These are phyloP conservation scores for Herpailurus yagouaroundi DNA, from an alignment of 2,113 vertebrate species.

Conservation along the genomic window DNA sequence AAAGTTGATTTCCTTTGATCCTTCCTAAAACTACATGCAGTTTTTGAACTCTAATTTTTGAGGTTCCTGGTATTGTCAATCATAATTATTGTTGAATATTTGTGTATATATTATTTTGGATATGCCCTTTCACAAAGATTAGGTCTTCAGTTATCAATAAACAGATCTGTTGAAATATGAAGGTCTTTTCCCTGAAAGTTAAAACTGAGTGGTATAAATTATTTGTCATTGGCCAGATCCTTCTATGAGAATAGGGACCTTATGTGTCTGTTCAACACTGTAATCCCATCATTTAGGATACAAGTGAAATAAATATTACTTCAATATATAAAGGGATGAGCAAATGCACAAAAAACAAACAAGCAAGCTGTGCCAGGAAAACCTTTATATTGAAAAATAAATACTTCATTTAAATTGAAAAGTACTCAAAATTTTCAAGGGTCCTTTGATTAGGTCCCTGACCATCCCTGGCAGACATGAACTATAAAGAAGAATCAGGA, in stretches of 20 bases:
- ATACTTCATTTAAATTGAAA: not conserved
- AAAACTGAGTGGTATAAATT: not conserved
- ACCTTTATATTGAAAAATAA: not conserved
- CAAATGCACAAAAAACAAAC: not conserved
- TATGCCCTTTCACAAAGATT: not conserved
- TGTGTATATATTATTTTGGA: not conserved
- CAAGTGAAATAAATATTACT: not conserved
- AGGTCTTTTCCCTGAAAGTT: constrained; percentile 22
- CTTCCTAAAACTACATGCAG: not conserved
- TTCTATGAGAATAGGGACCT: not conserved
- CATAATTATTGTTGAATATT: constrained; percentile 37
- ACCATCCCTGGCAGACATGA: not conserved
- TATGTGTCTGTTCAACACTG: not conserved
- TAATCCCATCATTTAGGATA: not conserved
- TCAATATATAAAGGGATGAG: not conserved
- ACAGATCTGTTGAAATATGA: not conserved
- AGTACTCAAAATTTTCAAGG: not conserved
- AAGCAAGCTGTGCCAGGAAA: not conserved
- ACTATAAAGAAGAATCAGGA: not conserved
- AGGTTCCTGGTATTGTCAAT: not conserved
- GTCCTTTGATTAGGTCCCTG: not conserved
- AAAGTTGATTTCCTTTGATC: not conserved
- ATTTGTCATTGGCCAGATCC: not conserved
- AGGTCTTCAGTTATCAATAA: not conserved
- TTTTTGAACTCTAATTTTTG: not conserved